Base-by-base conservation (phyloP, 2,113 vertebrate genomes). In the Gallinago media region DNA sequence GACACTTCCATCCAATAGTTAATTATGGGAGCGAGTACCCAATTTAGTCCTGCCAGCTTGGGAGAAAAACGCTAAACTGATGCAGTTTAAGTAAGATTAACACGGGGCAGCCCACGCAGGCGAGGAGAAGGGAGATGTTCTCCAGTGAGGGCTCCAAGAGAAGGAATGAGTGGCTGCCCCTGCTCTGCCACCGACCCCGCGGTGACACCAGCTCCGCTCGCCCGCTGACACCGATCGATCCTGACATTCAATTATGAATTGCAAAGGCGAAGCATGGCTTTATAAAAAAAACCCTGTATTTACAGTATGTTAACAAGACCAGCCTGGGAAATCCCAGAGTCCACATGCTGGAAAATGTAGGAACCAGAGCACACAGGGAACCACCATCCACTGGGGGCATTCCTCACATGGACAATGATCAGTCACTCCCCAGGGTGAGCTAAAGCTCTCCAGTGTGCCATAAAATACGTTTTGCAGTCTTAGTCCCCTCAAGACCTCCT, bases 311-410 rank as follows among this genome's bases (percentile, higher is more conserved):
- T 65, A 80, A 44, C 40, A 29, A 13, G 27, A 34, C 10, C 40
- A 61, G 67, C 34, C 66, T 19, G 73, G 62, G 56, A 12, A 22
- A 19, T 8, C 34, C 68, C 23, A 3, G 21, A 14, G 14, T 5
- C 58, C 2, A 1, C 0, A 2, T 25, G 58, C 59, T 42, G 15
- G 18, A 22, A 36, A 25, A 49, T 4, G 59, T 13, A 38, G 77
- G 34, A 56, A n/a, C 25, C 46, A 34, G 58, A 34, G 20, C 47
- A 47, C 1, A 0, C 54, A 12, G 9, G 68, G 62, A 70, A 38
- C 7, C n/a, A 47, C 49, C 50, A 2, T 3, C 8, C 0, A 0
- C 32, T 12, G 12, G 15, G 46, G 19, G 19, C 17, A 32, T 6
- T 70, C 68, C 63, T 40, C 3, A 0, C 46, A 26, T 0, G 1